These are phyloP conservation scores for Drosophila sulfurigaster DNA, from an alignment of 1,140 invertebrate genomes.

Conservation along the genomic window DNA sequence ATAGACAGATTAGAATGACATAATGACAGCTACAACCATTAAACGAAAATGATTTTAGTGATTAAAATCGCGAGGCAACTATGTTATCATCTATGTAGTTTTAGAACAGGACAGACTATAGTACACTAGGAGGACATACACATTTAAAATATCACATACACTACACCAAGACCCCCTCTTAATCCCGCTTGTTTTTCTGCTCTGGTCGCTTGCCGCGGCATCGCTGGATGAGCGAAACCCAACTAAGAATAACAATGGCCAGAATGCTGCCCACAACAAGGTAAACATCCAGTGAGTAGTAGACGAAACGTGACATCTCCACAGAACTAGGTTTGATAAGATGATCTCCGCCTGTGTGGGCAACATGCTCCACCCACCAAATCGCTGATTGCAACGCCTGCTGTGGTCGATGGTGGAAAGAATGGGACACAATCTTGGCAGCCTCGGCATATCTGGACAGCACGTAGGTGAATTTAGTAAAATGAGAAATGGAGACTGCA, in stretches of 20 bases:
- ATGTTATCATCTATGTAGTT: slow-evolving; percentile 11
- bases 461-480: not conserved
- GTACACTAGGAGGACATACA: slow-evolving; percentile 45
- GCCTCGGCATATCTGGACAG: slow-evolving; percentile 59
- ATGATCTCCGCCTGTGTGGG: slow-evolving; percentile 84
- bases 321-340: slow-evolving; percentile 81
- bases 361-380: slow-evolving; percentile 86
- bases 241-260: slow-evolving; percentile 54
- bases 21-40: not conserved
- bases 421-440: slow-evolving; percentile 75
- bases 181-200: slow-evolving; percentile 44
- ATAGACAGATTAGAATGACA: not conserved
- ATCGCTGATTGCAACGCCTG: slow-evolving; percentile 76
- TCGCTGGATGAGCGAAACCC: slow-evolving; percentile 51
- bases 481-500: not conserved
- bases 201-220: slow-evolving; percentile 30
- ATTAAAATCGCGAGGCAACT: not conserved
- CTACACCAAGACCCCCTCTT: slow-evolving; percentile 20
- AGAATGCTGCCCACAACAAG: slow-evolving; percentile 41
- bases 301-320: slow-evolving; percentile 69
- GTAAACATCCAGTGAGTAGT: slow-evolving; percentile 77
- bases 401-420: slow-evolving; percentile 72
- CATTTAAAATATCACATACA: slow-evolving; percentile 78
- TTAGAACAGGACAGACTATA: slow-evolving; percentile 27
- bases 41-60: no score